phyloP scores from a whole-genome alignment of 2,797 vertebrate species.

The Phalloptychus januarius region DNA sequence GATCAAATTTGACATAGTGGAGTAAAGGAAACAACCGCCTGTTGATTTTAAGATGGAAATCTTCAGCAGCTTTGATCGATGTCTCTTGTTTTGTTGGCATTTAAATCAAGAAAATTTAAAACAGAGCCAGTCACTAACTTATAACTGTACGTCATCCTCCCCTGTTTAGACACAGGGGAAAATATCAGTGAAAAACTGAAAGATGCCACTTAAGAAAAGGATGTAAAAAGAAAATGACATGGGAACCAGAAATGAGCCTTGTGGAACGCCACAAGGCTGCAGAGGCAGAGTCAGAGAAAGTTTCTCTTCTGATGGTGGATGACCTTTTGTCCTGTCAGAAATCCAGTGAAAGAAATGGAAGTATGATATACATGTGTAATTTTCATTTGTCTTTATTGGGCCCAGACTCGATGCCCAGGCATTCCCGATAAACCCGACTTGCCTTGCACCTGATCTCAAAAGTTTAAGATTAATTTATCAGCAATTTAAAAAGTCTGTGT shows the following conservation, averaged over 20 bases:
- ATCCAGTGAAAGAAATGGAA: neutral
- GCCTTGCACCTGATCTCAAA: neutral
- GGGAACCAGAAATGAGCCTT: neutral
- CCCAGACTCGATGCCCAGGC: neutral
- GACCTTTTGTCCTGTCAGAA: neutral
- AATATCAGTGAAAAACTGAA: neutral
- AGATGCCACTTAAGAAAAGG: neutral
- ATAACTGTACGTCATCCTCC: neutral
- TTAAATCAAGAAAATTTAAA: neutral
- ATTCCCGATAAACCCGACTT: neutral
- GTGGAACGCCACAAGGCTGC: neutral
- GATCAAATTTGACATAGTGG: neutral
- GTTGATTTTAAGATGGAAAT: neutral
- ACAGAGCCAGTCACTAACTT: neutral
- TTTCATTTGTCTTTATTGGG: neutral
- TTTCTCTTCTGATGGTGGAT: neutral
- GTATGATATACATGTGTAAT: neutral
- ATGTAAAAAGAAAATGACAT: neutral
- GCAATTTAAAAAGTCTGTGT: neutral
- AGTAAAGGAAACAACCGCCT: neutral
- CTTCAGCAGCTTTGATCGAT: neutral
- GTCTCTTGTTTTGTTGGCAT: neutral
- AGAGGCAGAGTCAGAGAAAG: neutral
- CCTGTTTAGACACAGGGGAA: neutral
- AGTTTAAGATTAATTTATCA: neutral